Base-by-base conservation (phyloP, 2,113 vertebrate genomes). In the Syngnathoides biaculeatus region DNA sequence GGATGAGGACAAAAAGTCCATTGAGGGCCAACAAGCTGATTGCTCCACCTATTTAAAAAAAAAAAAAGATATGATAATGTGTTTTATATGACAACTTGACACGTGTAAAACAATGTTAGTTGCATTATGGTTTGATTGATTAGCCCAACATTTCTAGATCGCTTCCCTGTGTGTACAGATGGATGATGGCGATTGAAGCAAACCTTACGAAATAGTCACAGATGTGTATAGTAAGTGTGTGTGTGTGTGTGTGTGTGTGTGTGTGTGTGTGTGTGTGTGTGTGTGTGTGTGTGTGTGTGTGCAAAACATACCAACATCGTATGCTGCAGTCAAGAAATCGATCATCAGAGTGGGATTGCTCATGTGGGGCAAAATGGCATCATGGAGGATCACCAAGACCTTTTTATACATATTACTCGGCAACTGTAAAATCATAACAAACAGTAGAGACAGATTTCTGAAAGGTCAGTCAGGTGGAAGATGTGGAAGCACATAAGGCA, bases 1-100 rank as follows among this genome's bases (percentile, higher is more conserved):
- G 95, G 59, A 99, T 97, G 79, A 99, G 90, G 67, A 98, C 79
- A 74, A 99, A 99, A 10, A 99, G 92, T 22, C 97, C 97, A 15
- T 98, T 98, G 61, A 99, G 89, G 38, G 96, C 96, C 55, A 99
- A 83, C 57, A 99, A 93, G 71, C 96, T 98, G 85, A 99, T 92
- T 2, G 95, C 95, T 0, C 97, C 97, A 68, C 97, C 97, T 99
- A 61, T 72, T 67, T 47, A 81, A 52, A 67, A 48, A 48, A n/a
- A 73, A 6, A 2, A n/a, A n/a, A 1, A 24, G 11, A 5, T 40
- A 14, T 13, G 12, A 9, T 35, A 35, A 6, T 57, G 8, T 59
- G 57, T n/a, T 20, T 39, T n/a, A 35, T 10, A 59, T 12, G 57
- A 3, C 11, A 19, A 39, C 17, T 8, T 39, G 11, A 38, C 30